Base-by-base conservation (phyloP, 2,797 vertebrate genomes). In the Argya squamiceps region DNA sequence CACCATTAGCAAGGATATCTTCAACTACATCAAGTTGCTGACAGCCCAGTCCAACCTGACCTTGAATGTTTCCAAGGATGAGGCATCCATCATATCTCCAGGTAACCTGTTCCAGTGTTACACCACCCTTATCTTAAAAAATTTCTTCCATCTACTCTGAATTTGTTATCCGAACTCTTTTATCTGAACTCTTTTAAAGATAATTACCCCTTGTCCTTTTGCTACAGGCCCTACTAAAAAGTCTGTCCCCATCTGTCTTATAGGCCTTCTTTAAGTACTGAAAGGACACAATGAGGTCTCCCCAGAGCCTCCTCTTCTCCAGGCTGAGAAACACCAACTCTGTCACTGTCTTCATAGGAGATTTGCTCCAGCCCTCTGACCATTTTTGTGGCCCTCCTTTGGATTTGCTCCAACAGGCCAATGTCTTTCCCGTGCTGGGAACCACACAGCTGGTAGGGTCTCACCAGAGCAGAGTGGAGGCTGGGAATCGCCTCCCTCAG, bases 381-480 rank as follows among this genome's bases (percentile, higher is more conserved):
- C 4, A 34, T 52, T 73, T 68, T 43, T 58, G 24, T 46, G 37
- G 24, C 12, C 7, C 23, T 76, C 20, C 43, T 76, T 50, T 64
- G 43, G 29, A 30, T 37, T 44, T 49, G 26, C 17, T 58, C 50
- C 50, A 52, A 26, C 9, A 58, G 71, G 14, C 49, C 56, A 37
- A 11, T 39, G 37, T 77, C 21, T 21, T 34, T 77, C 29, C 36
- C 11, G 1, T 44, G 6, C 43, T 63, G 24, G 27, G 43, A 60
- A 18, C 36, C n/a, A 37, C 29, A 50, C 3, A 44, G 29, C 37
- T 70, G 43, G 12, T 23, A 12, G 24, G n/a, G 30, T 46, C 50
- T 77, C 50, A 39, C n/a, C 0, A 1, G n/a, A 58, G 44, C 37
- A 64, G 27, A 34, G 26, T 9, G 15, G 39, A 46, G n/a, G 5